Percentiles rank a stretch among this genome's conserved stretches.
These are phyloP conservation scores for Macrostomum lignano DNA, from an alignment of 1,140 invertebrate species.

Conservation along the genomic window DNA sequence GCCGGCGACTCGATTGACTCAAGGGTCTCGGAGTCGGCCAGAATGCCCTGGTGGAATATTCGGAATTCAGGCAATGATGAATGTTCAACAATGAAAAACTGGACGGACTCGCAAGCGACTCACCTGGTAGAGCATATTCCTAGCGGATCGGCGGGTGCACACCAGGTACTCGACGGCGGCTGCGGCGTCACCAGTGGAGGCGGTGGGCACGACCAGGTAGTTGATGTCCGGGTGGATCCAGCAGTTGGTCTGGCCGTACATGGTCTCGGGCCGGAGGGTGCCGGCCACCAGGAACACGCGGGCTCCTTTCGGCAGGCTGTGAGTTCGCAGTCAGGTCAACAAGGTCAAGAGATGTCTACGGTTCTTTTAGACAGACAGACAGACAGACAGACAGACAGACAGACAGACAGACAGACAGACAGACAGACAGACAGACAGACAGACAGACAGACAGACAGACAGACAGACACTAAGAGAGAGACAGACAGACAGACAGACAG, in stretches of 20 bases:
- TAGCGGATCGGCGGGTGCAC: conserved; percentile 51
- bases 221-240: conserved; percentile 80
- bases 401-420: too few species aligned
- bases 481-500: too few species aligned
- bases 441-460: too few species aligned
- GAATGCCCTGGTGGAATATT: neutral
- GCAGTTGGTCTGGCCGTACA: conserved; percentile 99
- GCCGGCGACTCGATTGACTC: neutral
- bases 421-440: too few species aligned
- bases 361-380: neutral
- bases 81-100: too few species aligned
- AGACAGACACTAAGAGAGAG: too few species aligned
- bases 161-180: conserved; percentile 42
- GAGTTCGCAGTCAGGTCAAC: too few species aligned
- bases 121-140: conserved; percentile 81
- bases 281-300: conserved; percentile 69
- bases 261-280: conserved; percentile 88
- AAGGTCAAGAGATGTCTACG: conserved; percentile 2
- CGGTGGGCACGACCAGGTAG: conserved; percentile 48
- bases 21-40: too few species aligned
- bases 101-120: conserved; percentile 37
- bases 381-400: conserved; percentile 5
- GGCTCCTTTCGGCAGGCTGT: conserved; percentile 24
- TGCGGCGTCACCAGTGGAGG: conserved; percentile 5
- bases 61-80: neutral